Percentiles rank a stretch among this genome's conserved stretches.
Evolutionary conservation across 2,797 vertebrate species (phyloP).

Genomic region (Rachycentron canadum): DNA sequence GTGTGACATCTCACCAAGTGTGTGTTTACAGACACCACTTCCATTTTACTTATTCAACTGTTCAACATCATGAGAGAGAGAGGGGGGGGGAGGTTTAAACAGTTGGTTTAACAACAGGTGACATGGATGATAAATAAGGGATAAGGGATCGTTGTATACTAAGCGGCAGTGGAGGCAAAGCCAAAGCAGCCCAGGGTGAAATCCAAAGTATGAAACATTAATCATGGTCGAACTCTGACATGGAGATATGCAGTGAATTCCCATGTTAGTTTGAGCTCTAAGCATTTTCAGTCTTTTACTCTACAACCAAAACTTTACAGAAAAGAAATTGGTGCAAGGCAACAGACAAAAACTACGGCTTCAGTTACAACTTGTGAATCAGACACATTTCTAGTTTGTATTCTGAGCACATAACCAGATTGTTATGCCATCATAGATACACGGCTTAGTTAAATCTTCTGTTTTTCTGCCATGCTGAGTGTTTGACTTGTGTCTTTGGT

Average conservation of each 20-base stretch:
- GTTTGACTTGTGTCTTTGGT: background rate
- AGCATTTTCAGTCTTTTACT: background rate
- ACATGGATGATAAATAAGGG: background rate
- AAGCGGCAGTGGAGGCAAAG: background rate
- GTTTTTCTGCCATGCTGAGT: constrained; percentile 1
- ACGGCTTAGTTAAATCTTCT: background rate
- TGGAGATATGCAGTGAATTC: background rate
- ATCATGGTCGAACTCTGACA: background rate
- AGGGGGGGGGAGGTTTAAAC: background rate
- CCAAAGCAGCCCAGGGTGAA: background rate
- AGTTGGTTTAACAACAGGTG: background rate
- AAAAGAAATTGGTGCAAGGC: background rate
- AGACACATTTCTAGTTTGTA: background rate
- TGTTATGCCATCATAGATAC: background rate
- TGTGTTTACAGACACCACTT: background rate
- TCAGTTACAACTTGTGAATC: background rate
- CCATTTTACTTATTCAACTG: background rate
- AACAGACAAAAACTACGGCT: background rate
- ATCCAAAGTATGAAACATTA: background rate
- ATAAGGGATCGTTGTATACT: background rate
- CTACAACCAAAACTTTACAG: background rate
- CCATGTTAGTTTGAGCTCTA: no score
- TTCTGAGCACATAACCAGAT: background rate
- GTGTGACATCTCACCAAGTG: background rate
- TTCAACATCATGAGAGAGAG: background rate